These are phyloP conservation scores for Saturnia pavonia DNA, from an alignment of 2,888 invertebrate genomes.

Conservation along the genomic window DNA sequence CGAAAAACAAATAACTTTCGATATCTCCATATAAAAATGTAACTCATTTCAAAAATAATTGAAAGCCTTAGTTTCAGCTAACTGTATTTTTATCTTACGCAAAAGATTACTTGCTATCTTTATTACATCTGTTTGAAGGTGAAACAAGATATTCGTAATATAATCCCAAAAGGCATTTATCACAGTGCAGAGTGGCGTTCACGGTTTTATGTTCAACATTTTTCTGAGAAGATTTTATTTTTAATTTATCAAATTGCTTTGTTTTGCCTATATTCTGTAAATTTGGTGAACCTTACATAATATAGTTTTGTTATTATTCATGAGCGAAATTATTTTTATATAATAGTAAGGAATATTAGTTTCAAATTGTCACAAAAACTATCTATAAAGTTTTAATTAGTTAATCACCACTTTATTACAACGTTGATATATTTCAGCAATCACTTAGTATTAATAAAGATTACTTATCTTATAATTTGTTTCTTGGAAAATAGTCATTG, in stretches of 20 bases:
- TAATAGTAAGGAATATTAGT: no score
- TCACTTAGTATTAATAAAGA: no score
- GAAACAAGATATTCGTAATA: background rate
- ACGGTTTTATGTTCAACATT: no score
- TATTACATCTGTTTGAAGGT: background rate
- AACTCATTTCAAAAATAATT: constrained; percentile 4
- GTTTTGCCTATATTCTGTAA: background rate
- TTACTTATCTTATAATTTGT: no score
- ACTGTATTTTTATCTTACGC: constrained; percentile 3
- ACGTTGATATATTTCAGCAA: no score
- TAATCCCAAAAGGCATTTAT: background rate
- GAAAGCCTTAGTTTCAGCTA: background rate
- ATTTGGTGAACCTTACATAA: no score
- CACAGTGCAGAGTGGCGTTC: background rate
- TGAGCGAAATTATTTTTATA: no score
- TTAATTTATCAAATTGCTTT: background rate
- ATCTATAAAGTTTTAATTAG: no score
- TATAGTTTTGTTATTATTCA: no score
- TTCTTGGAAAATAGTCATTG: no score
- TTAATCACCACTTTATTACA: no score
- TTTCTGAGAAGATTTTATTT: background rate
- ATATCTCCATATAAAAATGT: background rate
- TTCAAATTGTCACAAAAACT: no score
- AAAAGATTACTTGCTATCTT: constrained; percentile 6
- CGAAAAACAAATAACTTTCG: constrained; percentile 11